Percentiles rank a stretch among this genome's conserved stretches.
phyloP scores from a whole-genome alignment of 2,797 vertebrate species.

The Schizothorax lantsangensis region DNA sequence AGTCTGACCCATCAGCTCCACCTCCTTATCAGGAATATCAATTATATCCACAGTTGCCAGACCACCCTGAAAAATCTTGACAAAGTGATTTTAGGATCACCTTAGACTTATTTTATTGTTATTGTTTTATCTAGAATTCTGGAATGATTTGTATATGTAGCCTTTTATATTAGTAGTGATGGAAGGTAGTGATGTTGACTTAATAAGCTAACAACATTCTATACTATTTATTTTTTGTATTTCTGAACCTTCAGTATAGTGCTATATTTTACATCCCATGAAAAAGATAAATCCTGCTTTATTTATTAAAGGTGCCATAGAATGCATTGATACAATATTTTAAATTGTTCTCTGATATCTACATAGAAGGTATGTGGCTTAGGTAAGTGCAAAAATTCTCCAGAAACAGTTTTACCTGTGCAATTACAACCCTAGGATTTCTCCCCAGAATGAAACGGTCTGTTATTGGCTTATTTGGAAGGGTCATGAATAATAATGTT shows the following conservation, averaged over 20 bases:
- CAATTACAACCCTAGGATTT: too few species aligned
- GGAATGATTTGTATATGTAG: not conserved
- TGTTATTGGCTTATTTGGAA: too few species aligned
- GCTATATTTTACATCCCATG: not conserved
- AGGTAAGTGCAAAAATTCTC: too few species aligned
- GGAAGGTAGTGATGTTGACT: not conserved
- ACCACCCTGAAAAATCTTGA: conserved; percentile 21
- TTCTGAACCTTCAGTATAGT: not conserved
- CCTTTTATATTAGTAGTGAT: not conserved
- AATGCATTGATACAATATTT: too few species aligned
- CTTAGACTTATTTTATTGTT: not conserved
- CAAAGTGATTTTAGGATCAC: not conserved
- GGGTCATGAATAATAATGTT: too few species aligned
- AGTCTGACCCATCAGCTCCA: not conserved
- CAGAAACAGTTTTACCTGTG: too few species aligned
- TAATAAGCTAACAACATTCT: not conserved
- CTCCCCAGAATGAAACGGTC: too few species aligned
- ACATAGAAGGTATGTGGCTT: too few species aligned
- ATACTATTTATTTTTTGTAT: not conserved
- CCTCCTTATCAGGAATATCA: conserved; percentile 36
- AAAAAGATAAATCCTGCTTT: not conserved
- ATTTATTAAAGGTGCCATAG: not conserved
- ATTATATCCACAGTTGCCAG: conserved; percentile 28
- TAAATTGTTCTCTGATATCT: too few species aligned
- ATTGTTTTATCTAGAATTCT: not conserved